Conservation (phyloP, 2,797 vertebrate species). For the Eulemur mongoz region DNA sequence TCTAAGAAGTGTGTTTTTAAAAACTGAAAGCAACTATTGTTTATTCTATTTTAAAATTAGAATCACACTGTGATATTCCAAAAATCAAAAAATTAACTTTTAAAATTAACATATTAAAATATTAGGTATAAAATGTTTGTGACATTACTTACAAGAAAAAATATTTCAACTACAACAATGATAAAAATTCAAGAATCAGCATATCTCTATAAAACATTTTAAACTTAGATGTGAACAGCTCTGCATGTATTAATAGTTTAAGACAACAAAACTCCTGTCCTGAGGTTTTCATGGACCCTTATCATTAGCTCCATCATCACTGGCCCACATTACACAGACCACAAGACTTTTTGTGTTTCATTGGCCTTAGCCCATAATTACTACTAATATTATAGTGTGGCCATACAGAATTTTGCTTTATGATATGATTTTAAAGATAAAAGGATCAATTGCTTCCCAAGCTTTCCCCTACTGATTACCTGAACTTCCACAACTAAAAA, state of each 20-base stretch:
- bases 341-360: neutral
- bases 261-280: neutral
- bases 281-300: neutral
- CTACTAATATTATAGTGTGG: neutral
- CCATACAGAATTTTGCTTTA: neutral
- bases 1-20: neutral
- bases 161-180: neutral
- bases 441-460: neutral
- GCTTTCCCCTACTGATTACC: neutral
- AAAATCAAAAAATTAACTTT: constrained; percentile 34
- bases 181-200: constrained; percentile 3
- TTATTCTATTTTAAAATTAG: constrained; percentile 16
- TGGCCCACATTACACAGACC: neutral
- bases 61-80: neutral
- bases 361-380: neutral
- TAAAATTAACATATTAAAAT: neutral
- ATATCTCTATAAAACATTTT: neutral
- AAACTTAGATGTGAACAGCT: constrained; percentile 27
- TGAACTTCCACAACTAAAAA: constrained; percentile 41
- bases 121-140: constrained; percentile 3
- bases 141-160: neutral
- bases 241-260: neutral
- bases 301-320: neutral
- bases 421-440: constrained; percentile 31
- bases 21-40: neutral